Evolutionary conservation across 2,797 vertebrate species (phyloP).

Genomic region (Coregonus ussuriensis): DNA sequence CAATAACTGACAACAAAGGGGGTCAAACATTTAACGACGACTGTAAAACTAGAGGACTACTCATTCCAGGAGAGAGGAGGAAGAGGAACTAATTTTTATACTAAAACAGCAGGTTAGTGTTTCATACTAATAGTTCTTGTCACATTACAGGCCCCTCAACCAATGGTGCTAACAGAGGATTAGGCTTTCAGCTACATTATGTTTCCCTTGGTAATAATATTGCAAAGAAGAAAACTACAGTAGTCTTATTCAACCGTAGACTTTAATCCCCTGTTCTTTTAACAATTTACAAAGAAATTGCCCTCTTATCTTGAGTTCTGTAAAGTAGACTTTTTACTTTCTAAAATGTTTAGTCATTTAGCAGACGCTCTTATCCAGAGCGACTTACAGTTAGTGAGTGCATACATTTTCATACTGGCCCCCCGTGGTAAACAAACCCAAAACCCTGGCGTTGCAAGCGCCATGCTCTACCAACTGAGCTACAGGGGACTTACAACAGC

Average conservation of each 20-base stretch:
- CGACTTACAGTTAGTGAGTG: no score
- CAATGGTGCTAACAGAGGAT: conserved; percentile 21
- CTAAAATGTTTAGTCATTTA: no score
- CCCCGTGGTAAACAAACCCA: no score
- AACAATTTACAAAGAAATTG: neutral
- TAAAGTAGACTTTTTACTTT: no score
- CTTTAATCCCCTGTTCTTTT: conserved; percentile 16
- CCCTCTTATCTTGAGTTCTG: neutral
- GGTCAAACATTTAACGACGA: conserved; percentile 67
- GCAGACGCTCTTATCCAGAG: no score
- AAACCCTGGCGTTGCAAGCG: no score
- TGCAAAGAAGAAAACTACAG: conserved; percentile 25
- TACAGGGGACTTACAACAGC: no score
- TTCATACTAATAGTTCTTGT: conserved; percentile 51
- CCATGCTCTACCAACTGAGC: no score
- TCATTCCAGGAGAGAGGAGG: conserved; percentile 66
- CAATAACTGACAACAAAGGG: conserved; percentile 77
- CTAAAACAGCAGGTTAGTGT: conserved; percentile 76
- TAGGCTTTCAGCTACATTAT: conserved; percentile 20
- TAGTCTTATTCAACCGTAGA: conserved; percentile 2
- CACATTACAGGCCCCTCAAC: conserved; percentile 48
- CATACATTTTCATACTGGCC: no score
- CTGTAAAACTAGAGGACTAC: conserved; percentile 57
- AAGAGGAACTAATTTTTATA: conserved; percentile 43
- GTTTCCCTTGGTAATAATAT: conserved; percentile 32